Percentiles rank a stretch among this genome's conserved stretches.
These are phyloP conservation scores for Phrynosoma blainvillii DNA, from an alignment of 2,113 vertebrate species.

Conservation along the genomic window DNA sequence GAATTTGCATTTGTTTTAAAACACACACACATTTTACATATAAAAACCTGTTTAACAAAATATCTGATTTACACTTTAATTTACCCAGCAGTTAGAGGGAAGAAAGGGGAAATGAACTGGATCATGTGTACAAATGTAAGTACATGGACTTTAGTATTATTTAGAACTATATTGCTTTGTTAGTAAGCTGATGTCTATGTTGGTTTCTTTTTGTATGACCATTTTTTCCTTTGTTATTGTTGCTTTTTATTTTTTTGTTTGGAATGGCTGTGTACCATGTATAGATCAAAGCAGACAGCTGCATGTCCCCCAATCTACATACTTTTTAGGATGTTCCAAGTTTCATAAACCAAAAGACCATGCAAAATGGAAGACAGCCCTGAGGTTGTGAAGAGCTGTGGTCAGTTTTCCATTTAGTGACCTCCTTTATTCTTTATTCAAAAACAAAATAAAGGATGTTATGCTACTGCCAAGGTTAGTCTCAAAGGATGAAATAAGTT, in stretches of 20 bases:
- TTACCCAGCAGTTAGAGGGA: not conserved
- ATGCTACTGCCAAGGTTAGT: conserved; percentile 7
- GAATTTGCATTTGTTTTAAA: not conserved
- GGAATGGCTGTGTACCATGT: not conserved
- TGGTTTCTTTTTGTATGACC: conserved; percentile 9
- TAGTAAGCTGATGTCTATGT: not conserved
- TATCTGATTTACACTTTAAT: not conserved
- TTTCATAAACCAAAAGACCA: conserved; percentile 4
- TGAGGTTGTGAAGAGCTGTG: conserved; percentile 5
- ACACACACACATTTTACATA: not conserved
- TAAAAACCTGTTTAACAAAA: no score
- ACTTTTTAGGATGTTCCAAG: conserved; percentile 31
- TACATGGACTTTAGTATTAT: not conserved
- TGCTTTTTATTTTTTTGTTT: not conserved
- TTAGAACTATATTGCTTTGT: not conserved
- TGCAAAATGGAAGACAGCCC: conserved; percentile 25
- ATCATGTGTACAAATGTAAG: not conserved
- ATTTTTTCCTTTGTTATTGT: not conserved
- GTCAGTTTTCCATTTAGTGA: conserved; percentile 16
- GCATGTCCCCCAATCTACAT: not conserved
- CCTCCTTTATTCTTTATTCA: conserved; percentile 18
- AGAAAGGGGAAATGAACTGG: not conserved
- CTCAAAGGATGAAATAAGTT: conserved; percentile 8
- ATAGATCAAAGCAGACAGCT: conserved; percentile 24
- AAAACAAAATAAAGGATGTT: not conserved